Base-by-base conservation (phyloP, 2,113 vertebrate genomes). In the Proterorhinus semilunaris region DNA sequence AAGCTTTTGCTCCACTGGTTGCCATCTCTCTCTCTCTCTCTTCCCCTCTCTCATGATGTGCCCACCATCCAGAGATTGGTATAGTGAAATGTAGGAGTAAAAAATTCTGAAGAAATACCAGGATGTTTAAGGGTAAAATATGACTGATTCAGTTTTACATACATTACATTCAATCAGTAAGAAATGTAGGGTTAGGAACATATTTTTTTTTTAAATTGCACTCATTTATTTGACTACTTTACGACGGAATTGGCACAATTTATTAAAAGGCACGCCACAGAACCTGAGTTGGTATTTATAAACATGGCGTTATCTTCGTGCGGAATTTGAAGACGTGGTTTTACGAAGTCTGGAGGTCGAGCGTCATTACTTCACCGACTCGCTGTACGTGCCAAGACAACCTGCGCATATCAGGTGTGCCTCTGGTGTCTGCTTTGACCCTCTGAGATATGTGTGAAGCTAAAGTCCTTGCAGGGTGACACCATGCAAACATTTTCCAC, bases 291-390 rank as follows among this genome's bases (percentile, higher is more conserved):
- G 53, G 67, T 69, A 61, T 55, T 54, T 55, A 52, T 78, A n/a
- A 13, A 16, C 44, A 66, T 81, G 10, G 58, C 62, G 44, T 1
- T 0, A 45, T 61, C 65, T 58, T 21, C 36, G 21, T 58, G 13
- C 27, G 13, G 13, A 42, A 42, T 13, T 36, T 53, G 49, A 76
- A 78, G 74, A 61, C 21, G 79, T 76, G 62, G 66, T 42, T 50
- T 75, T 79, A 44, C 64, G 13, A 62, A 76, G 69, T 71, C 49
- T 71, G 42, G 68, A 73, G 67, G 65, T 79, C 17, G 72, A 72
- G 66, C 58, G 47, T 6, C 44, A 8, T 48, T 2, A 54, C 36
- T 10, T 51, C 47, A 46, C 15, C 3, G 49, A 62, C 27, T 61
- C 52, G 52, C 47, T 51, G 10, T 53, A 4, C 48, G 50, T 59